Percentiles rank a stretch among this genome's conserved stretches.
These are phyloP conservation scores for Meteorus sp. DNA, from an alignment of 1,140 invertebrate species.

Conservation along the genomic window DNA sequence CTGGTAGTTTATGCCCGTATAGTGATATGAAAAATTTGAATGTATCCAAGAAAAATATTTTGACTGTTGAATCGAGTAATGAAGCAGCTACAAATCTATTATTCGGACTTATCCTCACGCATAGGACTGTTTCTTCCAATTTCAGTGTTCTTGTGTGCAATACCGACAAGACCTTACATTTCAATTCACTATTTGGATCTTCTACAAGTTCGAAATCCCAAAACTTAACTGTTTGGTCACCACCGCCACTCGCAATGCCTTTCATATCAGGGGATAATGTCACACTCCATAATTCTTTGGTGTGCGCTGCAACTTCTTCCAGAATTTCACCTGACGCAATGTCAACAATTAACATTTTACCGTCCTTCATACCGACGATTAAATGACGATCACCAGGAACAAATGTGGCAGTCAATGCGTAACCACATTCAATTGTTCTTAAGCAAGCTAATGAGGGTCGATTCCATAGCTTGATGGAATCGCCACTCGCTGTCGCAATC, in stretches of 20 bases:
- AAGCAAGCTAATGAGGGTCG: constrained; percentile 78
- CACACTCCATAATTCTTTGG: constrained; percentile 76
- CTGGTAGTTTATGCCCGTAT: constrained; percentile 96
- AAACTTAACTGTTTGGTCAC: constrained; percentile 89
- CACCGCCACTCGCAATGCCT: constrained; percentile 83
- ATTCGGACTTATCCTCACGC: constrained; percentile 83
- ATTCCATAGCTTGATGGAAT: constrained; percentile 93
- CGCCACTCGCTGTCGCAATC: constrained; percentile 81
- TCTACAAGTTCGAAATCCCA: constrained; percentile 89
- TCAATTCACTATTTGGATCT: constrained; percentile 64
- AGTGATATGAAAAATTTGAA: constrained; percentile 96
- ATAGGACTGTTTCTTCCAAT: constrained; percentile 84
- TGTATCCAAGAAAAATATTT: constrained; percentile 92
- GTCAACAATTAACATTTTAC: constrained; percentile 85
- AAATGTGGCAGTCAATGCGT: constrained; percentile 77
- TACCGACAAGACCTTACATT: constrained; percentile 76
- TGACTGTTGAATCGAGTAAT: constrained; percentile 90
- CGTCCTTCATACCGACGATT: constrained; percentile 85
- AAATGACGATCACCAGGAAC: constrained; percentile 91
- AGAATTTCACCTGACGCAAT: constrained; percentile 77
- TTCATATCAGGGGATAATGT: constrained; percentile 74
- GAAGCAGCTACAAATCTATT: constrained; percentile 87
- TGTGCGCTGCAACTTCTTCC: constrained; percentile 80
- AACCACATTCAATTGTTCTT: constrained; percentile 73
- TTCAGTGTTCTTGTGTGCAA: constrained; percentile 80